These are phyloP conservation scores for Hetaerina titia DNA, from an alignment of 2,888 invertebrate species.

Conservation along the genomic window DNA sequence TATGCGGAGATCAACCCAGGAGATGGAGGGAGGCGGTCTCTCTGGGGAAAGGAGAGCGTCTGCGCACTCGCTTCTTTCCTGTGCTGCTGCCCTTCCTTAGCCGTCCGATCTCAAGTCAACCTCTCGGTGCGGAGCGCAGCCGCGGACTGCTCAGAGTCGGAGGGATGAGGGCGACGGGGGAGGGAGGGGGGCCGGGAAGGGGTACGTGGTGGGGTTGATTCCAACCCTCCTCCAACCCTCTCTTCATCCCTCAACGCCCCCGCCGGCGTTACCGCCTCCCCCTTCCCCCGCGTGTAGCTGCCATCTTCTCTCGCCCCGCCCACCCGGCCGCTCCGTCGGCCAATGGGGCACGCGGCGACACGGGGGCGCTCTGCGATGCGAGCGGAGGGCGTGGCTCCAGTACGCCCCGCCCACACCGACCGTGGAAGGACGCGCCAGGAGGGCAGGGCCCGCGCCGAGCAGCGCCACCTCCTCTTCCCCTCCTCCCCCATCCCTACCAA, in stretches of 20 bases:
- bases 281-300: neutral
- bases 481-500: too few relatives aligned
- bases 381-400: neutral
- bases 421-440: neutral
- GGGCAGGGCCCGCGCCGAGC: neutral
- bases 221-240: neutral
- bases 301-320: neutral
- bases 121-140: conserved; percentile 14
- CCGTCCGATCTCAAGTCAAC: neutral
- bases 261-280: neutral
- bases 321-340: neutral
- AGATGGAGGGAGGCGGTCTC: neutral
- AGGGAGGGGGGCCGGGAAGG: neutral
- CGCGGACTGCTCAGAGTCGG: neutral
- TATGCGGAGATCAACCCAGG: neutral
- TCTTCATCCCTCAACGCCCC: neutral
- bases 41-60: neutral
- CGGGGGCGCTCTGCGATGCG: neutral
- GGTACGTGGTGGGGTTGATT: neutral
- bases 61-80: neutral
- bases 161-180: neutral
- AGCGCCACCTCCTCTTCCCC: neutral
- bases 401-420: neutral
- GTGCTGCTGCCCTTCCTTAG: neutral
- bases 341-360: conserved; percentile 19